A percentile compares a stretch with the other conserved stretches of the same genome.
phyloP scores from a whole-genome alignment of 1,140 invertebrate species.

The Drosophila nigromelanica region DNA sequence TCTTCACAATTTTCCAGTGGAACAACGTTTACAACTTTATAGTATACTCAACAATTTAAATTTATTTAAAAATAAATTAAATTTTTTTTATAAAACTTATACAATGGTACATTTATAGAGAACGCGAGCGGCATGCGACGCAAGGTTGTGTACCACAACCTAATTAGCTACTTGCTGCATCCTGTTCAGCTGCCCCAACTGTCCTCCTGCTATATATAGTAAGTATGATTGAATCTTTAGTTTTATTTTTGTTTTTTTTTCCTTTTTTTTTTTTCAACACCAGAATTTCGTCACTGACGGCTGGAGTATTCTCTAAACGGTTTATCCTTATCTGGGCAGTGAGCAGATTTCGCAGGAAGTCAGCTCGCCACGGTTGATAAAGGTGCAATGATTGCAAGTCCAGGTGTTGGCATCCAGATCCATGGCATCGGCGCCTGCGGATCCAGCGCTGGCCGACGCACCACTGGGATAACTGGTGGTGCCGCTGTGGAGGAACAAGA shows the following conservation, averaged over 20 bases:
- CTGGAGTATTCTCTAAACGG: constrained; percentile 21
- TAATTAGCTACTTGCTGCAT: constrained; percentile 28
- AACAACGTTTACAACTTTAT: background rate
- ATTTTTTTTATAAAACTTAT: constrained; percentile 70
- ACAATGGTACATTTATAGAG: constrained; percentile 64
- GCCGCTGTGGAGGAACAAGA: constrained; percentile 44
- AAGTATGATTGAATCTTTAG: constrained; percentile 77
- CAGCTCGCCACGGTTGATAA: constrained; percentile 91
- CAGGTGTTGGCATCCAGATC: constrained; percentile 86
- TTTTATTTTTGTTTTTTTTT: constrained; percentile 39
- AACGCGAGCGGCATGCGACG: constrained; percentile 44
- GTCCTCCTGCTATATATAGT: constrained; percentile 48
- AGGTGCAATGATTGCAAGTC: constrained; percentile 97
- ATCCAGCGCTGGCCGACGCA: constrained; percentile 43
- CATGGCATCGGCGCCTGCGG: constrained; percentile 57
- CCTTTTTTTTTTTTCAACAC: constrained; percentile 25
- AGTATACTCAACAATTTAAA: constrained; percentile 65
- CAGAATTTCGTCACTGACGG: constrained; percentile 64
- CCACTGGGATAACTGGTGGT: constrained; percentile 73
- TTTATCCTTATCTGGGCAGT: constrained; percentile 88
- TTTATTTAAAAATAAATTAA: constrained; percentile 77
- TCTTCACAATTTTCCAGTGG: no score
- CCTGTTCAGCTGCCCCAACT: constrained; percentile 10
- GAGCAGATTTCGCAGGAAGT: constrained; percentile 96
- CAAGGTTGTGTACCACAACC: constrained; percentile 31